Evolutionary conservation across 2,888 invertebrate species (phyloP).

Genomic region (Volucella inanis): DNA sequence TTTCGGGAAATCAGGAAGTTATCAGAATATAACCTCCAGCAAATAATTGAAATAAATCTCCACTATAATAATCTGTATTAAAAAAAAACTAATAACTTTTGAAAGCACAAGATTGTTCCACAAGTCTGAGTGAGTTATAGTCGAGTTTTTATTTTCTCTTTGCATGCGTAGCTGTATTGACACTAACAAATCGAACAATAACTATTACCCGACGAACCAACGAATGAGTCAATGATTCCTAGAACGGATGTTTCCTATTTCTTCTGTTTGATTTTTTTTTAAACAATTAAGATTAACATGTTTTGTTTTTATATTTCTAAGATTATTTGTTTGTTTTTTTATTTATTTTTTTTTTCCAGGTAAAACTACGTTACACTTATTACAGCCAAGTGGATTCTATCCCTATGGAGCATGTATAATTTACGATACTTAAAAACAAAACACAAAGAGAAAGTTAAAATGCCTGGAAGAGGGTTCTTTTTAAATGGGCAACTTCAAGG

Average conservation of each 20-base stretch:
- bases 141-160: not conserved
- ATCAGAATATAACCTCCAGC: too few species aligned
- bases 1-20: too few species aligned
- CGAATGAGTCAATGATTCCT: conserved; percentile 17
- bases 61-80: too few species aligned
- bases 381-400: conserved; percentile 78
- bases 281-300: conserved; percentile 35
- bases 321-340: conserved; percentile 27
- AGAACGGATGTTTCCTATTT: conserved; percentile 12
- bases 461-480: conserved; percentile 14
- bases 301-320: conserved; percentile 44
- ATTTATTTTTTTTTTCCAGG: conserved; percentile 71
- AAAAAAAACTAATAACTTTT: too few species aligned
- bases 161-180: not conserved
- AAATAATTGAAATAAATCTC: too few species aligned
- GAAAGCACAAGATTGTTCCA: too few species aligned
- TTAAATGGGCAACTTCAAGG: not conserved
- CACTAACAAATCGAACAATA: not conserved
- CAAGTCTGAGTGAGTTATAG: too few species aligned
- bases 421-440: conserved; percentile 50
- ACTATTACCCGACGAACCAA: not conserved
- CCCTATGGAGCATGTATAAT: conserved; percentile 68
- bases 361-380: conserved; percentile 72
- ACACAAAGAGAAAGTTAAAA: conserved; percentile 38
- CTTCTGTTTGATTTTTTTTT: conserved; percentile 9